A percentile compares a stretch with the other conserved stretches of the same genome.
These are phyloP conservation scores for Cartodere bifasciata DNA, from an alignment of 2,888 invertebrate species.

Conservation along the genomic window DNA sequence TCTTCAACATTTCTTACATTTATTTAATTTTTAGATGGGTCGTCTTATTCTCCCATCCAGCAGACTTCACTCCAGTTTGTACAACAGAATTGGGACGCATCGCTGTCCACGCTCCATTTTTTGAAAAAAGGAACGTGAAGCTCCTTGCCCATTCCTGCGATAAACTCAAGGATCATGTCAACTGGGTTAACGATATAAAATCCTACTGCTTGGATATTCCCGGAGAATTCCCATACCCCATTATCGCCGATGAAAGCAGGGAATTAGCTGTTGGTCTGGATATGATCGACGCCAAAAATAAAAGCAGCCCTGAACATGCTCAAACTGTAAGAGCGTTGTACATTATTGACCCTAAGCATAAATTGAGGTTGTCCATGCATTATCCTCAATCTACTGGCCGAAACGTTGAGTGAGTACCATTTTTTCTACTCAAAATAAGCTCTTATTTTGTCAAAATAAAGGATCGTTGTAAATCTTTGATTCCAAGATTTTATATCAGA, in stretches of 20 bases:
- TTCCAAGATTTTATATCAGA: no score
- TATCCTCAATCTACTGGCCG: constrained; percentile 79
- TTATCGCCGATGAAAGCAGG: constrained; percentile 64
- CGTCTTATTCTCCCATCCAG: constrained; percentile 76
- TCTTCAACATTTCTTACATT: no score
- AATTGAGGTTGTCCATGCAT: constrained; percentile 64
- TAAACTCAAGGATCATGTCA: constrained; percentile 54
- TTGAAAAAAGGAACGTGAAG: constrained; percentile 58
- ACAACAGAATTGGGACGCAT: constrained; percentile 75
- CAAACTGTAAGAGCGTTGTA: constrained; percentile 66
- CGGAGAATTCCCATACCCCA: constrained; percentile 67
- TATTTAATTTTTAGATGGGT: constrained; percentile 74
- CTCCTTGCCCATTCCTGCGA: constrained; percentile 73
- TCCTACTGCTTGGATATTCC: constrained; percentile 56
- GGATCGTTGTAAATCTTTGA: no score
- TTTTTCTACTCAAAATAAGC: background rate
- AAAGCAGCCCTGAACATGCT: constrained; percentile 49
- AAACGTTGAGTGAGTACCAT: constrained; percentile 61
- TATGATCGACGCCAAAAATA: constrained; percentile 67
- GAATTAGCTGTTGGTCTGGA: constrained; percentile 59
- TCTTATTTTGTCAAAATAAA: no score
- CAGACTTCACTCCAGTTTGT: constrained; percentile 83
- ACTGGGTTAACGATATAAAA: constrained; percentile 62
- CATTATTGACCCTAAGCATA: constrained; percentile 68
- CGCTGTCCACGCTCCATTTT: constrained; percentile 54